Base-by-base conservation (phyloP, 53 echinoderm and acorn worm species). In the Holothuria leucospilota region DNA sequence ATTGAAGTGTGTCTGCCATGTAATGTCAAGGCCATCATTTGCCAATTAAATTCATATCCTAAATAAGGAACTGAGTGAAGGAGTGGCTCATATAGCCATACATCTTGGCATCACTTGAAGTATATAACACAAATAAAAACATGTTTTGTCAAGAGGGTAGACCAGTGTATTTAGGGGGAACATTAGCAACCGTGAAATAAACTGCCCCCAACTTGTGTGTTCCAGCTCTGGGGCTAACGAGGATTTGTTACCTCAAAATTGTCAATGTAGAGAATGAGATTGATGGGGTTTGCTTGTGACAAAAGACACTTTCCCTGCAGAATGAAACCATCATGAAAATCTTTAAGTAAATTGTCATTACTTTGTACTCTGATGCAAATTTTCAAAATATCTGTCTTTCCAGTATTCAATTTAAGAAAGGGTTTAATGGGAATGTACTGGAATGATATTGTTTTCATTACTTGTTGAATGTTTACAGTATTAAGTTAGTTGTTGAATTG, bases 381-480 rank as follows among this genome's bases (percentile, higher is more conserved):
- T 29, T 90, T 82, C 81, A 81, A 69, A 9, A 86, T 63, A 24
- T 90, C 90, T 63, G 86, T 81, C 59, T 86, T 86, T 71, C 86
- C 86, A 49, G 81, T 29, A 42, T 82, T 60, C 38, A 82, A 28
- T 62, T 90, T 86, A 2, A 86, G 69, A 24, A 81, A 82, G 29
- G 29, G 51, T 67, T 86, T 69, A 5, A 90, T 69, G n/a, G 90
- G 90, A 46, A 90, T 69, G 62, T 90, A 90, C 72, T 90, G 90
- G 63, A 71, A 90, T 63, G 86, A 78, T 56, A 90, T 30, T 41
- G 69, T 85, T 29, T 86, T 81, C 79, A 78, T 86, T 26, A 82
- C 52, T 63, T 90, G 90, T 24, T 77, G 78, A 14, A 80, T 71
- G 71, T 90, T 90, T n/a, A 82, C 90, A 25, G 90, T 90, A n/a